Conservation (phyloP, 30 jellyfish, hydroid and myxozoan genomes). For the Turritopsis rubra region DNA sequence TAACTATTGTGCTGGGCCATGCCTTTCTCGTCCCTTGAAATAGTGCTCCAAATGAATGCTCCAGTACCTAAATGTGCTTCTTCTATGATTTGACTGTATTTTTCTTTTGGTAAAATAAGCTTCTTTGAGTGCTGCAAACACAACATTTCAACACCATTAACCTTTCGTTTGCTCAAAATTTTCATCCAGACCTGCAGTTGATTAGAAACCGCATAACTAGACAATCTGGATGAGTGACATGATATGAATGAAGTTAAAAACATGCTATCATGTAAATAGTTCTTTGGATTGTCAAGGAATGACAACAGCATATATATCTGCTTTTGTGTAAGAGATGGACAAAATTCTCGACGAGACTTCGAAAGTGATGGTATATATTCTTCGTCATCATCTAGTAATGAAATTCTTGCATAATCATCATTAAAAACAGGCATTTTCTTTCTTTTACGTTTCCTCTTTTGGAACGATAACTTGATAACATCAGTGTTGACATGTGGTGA, state of each 20-base stretch:
- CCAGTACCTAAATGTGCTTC: constrained; percentile 7
- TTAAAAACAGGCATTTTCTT: background rate
- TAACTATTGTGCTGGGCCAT: background rate
- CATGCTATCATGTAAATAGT: background rate
- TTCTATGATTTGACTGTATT: background rate
- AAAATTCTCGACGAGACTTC: background rate
- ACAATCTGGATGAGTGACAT: background rate
- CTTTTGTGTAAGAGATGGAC: background rate
- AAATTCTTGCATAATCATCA: background rate
- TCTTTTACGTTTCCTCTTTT: background rate
- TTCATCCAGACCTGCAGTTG: background rate
- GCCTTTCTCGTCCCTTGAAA: background rate
- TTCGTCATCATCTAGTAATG: background rate
- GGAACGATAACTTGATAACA: background rate
- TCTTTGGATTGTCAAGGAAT: background rate
- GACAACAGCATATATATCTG: background rate
- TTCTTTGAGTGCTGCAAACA: background rate
- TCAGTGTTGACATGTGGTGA: background rate
- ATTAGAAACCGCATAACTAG: background rate
- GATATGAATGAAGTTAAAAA: background rate
- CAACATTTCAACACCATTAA: background rate
- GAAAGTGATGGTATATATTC: background rate
- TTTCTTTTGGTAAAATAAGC: constrained; percentile 15
- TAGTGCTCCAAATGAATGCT: background rate
- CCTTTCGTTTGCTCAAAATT: background rate